phyloP scores from a whole-genome alignment of 2,797 vertebrate species.

The Oceanodroma leucorhoa region DNA sequence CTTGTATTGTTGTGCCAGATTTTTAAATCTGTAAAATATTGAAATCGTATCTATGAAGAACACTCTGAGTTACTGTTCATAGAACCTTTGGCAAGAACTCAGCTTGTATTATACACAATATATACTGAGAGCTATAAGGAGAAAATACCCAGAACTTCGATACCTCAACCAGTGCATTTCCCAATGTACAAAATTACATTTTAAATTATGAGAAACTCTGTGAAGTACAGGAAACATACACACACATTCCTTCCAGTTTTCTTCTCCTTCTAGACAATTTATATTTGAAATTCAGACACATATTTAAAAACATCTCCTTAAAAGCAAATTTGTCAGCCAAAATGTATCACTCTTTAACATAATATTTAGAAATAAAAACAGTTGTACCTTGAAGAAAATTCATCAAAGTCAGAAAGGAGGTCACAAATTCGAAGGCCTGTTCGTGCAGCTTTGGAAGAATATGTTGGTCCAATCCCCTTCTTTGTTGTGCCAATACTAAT shows the following conservation, averaged over 20 bases:
- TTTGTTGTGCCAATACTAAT: slow-evolving; percentile 96
- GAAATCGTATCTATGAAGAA: not conserved
- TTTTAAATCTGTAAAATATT: slow-evolving; percentile 87
- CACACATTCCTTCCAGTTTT: not conserved
- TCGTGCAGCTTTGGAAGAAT: slow-evolving; percentile 94
- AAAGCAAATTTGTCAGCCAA: not conserved
- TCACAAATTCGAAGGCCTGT: slow-evolving; percentile 95
- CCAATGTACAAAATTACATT: not conserved
- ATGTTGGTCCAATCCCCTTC: slow-evolving; percentile 97
- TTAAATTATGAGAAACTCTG: not conserved
- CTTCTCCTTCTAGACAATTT: not conserved
- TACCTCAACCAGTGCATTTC: not conserved
- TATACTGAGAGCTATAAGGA: not conserved
- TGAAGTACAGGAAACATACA: not conserved
- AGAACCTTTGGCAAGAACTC: not conserved
- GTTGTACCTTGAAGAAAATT: slow-evolving; percentile 89
- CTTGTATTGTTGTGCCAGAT: slow-evolving; percentile 90
- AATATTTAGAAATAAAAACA: slow-evolving; percentile 4
- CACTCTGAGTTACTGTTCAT: not conserved
- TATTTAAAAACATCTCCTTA: not conserved
- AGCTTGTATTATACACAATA: not conserved
- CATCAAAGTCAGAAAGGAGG: slow-evolving; percentile 92
- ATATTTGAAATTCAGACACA: not conserved
- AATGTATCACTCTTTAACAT: not conserved
- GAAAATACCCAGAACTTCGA: not conserved